Conservation (phyloP, 2,797 vertebrate genomes). For the Melanogrammus aeglefinus region DNA sequence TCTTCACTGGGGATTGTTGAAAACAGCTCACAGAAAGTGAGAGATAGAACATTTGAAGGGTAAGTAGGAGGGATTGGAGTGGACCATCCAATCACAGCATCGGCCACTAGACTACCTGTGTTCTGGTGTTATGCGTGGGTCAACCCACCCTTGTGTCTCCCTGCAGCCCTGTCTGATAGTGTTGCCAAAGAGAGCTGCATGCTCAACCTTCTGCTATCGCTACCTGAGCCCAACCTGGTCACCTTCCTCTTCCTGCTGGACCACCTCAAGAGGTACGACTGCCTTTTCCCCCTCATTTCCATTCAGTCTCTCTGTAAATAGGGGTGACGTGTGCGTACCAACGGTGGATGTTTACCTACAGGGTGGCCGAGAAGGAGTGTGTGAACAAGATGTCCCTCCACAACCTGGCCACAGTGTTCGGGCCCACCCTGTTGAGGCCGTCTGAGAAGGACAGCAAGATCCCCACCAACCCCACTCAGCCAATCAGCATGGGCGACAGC, state of each 20-base stretch:
- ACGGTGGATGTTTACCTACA: slow-evolving; percentile 44
- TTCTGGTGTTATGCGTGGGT: not conserved
- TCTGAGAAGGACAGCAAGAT: slow-evolving; percentile 97
- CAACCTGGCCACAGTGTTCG: slow-evolving; percentile 96
- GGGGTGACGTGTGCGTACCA: not conserved
- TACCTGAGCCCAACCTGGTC: slow-evolving; percentile 95
- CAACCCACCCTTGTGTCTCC: not conserved
- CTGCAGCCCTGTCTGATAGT: slow-evolving; percentile 89
- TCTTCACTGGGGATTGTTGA: no score
- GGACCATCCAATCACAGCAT: no score
- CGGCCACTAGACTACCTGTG: not conserved
- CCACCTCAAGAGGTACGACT: slow-evolving; percentile 89
- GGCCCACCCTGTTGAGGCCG: slow-evolving; percentile 92
- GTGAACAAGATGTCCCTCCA: slow-evolving; percentile 99
- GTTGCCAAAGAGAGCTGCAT: slow-evolving; percentile 98
- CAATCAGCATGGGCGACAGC: slow-evolving; percentile 96
- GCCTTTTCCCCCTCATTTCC: no score
- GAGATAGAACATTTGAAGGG: no score
- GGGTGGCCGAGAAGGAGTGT: slow-evolving; percentile 92
- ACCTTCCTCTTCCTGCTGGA: slow-evolving; percentile 97
- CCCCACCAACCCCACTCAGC: slow-evolving; percentile 89
- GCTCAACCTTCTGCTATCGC: slow-evolving; percentile 91
- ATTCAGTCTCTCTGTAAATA: not conserved
- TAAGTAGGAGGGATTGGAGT: no score
- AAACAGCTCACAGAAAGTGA: no score